Evolutionary conservation across 2,797 vertebrate species (phyloP).

Genomic region (Huso huso): DNA sequence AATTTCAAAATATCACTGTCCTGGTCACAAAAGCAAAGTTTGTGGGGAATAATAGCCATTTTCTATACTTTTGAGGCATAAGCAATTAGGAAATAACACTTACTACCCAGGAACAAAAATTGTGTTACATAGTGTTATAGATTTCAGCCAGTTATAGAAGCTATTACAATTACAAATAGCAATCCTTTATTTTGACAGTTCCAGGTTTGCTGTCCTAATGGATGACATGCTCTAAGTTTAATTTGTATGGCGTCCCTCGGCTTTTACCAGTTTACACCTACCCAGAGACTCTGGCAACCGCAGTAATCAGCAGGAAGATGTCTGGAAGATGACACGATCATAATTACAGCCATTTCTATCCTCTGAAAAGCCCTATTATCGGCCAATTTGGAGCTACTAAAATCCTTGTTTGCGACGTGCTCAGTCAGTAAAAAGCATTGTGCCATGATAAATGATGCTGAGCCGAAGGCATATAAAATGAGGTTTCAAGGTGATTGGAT

Average conservation of each 20-base stretch:
- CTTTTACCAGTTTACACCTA: constrained; percentile 42
- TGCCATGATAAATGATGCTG: constrained; percentile 36
- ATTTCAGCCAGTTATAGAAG: too few relatives aligned
- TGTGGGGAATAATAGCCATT: too few relatives aligned
- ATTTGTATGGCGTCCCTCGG: neutral
- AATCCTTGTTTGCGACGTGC: constrained; percentile 33
- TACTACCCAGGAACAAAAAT: too few relatives aligned
- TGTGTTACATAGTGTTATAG: too few relatives aligned
- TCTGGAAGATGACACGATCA: constrained; percentile 21
- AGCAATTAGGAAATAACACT: too few relatives aligned
- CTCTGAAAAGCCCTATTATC: constrained; percentile 36
- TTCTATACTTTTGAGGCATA: too few relatives aligned
- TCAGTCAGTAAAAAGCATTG: constrained; percentile 35
- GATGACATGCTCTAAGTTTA: neutral
- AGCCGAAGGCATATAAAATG: constrained; percentile 12
- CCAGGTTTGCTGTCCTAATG: neutral
- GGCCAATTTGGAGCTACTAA: constrained; percentile 43
- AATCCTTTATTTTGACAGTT: neutral
- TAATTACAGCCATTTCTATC: constrained; percentile 36
- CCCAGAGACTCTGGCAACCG: constrained; percentile 37
- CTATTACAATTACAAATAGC: neutral
- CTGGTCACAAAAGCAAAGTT: too few relatives aligned
- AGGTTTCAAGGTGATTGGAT: constrained; percentile 7
- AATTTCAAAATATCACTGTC: too few relatives aligned
- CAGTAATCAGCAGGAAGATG: constrained; percentile 17